Evolutionary conservation across 2,797 vertebrate genomes (phyloP), one percentile per base, ranked within the genome.

Genomic region (Neopelma chrysocephalum): DNA sequence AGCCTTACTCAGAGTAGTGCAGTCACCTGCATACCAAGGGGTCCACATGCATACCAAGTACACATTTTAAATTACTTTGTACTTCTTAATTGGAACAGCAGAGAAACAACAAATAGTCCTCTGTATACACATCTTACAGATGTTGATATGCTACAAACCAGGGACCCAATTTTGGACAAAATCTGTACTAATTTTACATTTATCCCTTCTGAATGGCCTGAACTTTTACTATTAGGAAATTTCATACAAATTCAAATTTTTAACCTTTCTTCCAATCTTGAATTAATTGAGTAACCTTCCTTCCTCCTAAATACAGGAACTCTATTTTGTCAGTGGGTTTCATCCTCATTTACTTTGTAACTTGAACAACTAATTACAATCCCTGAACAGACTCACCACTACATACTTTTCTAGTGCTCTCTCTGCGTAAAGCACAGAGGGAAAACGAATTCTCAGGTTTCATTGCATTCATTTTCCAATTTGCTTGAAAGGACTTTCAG

Each of bases 61-160:
- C 72, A 57, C 19, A 57, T 21, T 62, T 87, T 26, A 40, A 68
- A 51, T 38, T 43, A 57, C 34, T 80, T 53, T 21, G 21, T 36
- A 36, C 11, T 47, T 43, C 32, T 32, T 27, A 72, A 54, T 0
- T 87, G 58, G 7, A 79, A 51, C 5, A 82, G 62, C 13, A 80
- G 58, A 54, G 17, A 31, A n/a, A n/a, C n/a, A n/a, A 53, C 26
- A 53, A 77, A 36, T 0, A 76, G 10, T 12, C 27, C 17, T 53
- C 36, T 27, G 5, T 4, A 31, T 4, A 34, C 20, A 43, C 9
- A 8, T n/a, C 27, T 65, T 72, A 72, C 7, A 80, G 26, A 53
- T 21, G 13, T 3, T 3, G 2, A 26, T 43, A 51, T 60, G n/a
- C 7, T 12, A 64, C 15, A 66, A 56, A 36, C 10, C 0, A 1